Conservation (phyloP, 2,797 vertebrate species). For the Arrhamphus sclerolepis region DNA sequence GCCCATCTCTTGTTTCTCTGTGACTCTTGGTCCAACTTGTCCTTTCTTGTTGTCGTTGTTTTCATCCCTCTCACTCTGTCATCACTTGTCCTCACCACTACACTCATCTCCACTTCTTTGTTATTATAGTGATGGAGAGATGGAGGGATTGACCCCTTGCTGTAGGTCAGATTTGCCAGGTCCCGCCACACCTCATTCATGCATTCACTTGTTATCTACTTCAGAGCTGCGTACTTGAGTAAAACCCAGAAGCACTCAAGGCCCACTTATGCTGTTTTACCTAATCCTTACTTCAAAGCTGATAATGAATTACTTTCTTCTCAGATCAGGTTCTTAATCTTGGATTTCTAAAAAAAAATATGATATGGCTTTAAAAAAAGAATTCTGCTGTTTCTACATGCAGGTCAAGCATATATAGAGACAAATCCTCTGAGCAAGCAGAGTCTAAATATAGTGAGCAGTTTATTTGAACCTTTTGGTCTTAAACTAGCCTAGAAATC, state of each 20-base stretch:
- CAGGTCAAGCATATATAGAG: background rate
- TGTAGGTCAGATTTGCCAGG: constrained; percentile 56
- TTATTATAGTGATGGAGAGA: constrained; percentile 50
- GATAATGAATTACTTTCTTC: constrained; percentile 22
- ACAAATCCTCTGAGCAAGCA: too few species aligned
- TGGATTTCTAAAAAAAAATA: background rate
- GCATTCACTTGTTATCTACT: constrained; percentile 27
- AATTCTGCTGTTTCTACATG: background rate
- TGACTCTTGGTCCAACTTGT: constrained; percentile 56
- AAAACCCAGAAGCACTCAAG: constrained; percentile 11
- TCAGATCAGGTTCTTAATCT: constrained; percentile 9
- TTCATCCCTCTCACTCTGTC: constrained; percentile 67
- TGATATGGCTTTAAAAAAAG: background rate
- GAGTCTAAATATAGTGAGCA: too few species aligned
- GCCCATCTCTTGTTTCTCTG: constrained; percentile 53
- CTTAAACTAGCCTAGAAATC: too few species aligned
- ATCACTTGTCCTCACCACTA: constrained; percentile 45
- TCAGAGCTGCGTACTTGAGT: constrained; percentile 12
- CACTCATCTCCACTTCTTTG: constrained; percentile 57
- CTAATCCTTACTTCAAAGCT: constrained; percentile 9
- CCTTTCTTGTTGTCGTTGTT: constrained; percentile 70
- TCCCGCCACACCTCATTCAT: constrained; percentile 45
- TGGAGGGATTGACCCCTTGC: constrained; percentile 52
- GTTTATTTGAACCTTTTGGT: too few species aligned
- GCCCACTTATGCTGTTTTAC: too few species aligned